Evolutionary conservation across 2,888 invertebrate genomes (phyloP).

Genomic region (Torymus aiolomorphi): DNA sequence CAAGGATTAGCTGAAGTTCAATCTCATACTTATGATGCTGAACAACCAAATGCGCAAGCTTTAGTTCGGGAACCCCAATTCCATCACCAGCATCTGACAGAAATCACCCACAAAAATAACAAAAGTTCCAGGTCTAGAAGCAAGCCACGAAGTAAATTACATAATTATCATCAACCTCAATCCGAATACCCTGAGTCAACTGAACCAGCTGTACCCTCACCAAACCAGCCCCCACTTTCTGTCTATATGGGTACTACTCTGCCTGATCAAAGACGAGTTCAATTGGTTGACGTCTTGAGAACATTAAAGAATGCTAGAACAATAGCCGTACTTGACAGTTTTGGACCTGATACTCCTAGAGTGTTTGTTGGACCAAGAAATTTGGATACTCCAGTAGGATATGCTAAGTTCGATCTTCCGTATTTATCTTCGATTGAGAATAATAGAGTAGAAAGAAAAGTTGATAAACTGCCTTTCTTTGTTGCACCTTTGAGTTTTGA

Average conservation of each 20-base stretch:
- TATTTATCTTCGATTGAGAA: constrained; percentile 86
- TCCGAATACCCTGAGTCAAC: constrained; percentile 37
- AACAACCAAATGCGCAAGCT: constrained; percentile 62
- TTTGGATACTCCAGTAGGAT: constrained; percentile 83
- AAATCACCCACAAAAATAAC: constrained; percentile 59
- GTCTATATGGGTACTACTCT: constrained; percentile 83
- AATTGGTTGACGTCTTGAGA: constrained; percentile 82
- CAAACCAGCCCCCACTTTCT: constrained; percentile 90
- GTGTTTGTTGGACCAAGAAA: constrained; percentile 90
- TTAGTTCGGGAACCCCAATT: constrained; percentile 63
- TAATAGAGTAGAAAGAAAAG: constrained; percentile 82
- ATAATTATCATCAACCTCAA: constrained; percentile 46
- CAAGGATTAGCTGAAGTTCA: constrained; percentile 45
- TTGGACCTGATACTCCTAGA: constrained; percentile 83
- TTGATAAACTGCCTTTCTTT: constrained; percentile 87
- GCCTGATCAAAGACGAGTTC: constrained; percentile 72
- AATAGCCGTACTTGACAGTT: constrained; percentile 86
- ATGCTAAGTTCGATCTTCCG: constrained; percentile 88
- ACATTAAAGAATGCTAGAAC: constrained; percentile 83
- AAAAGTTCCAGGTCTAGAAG: constrained; percentile 59
- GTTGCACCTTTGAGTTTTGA: constrained; percentile 91
- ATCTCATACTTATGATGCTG: constrained; percentile 25
- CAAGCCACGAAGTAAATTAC: constrained; percentile 60
- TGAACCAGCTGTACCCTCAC: constrained; percentile 69
- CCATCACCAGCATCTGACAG: constrained; percentile 67